A percentile compares a stretch with the other conserved stretches of the same genome.
phyloP scores from a whole-genome alignment of 2,888 invertebrate genomes.

The Mythimna pallens region DNA sequence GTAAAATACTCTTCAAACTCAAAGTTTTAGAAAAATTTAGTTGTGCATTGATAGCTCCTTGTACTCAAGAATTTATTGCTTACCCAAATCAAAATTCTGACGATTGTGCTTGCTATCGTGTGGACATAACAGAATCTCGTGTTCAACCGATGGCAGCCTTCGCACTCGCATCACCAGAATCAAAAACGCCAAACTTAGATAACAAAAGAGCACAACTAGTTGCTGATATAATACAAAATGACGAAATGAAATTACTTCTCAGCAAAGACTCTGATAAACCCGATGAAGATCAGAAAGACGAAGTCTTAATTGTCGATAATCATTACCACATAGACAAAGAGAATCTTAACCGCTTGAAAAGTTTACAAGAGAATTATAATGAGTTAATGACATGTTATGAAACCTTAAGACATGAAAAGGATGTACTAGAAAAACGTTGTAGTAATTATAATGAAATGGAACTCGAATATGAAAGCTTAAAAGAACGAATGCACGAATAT shows the following conservation, averaged over 20 bases:
- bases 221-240: constrained; percentile 85
- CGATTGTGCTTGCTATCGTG: constrained; percentile 79
- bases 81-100: constrained; percentile 25
- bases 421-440: constrained; percentile 75
- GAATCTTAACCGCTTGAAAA: constrained; percentile 82
- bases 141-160: constrained; percentile 71
- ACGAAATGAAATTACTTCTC: constrained; percentile 86
- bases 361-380: constrained; percentile 82
- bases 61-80: constrained; percentile 74
- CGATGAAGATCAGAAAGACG: constrained; percentile 68
- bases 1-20: constrained; percentile 85
- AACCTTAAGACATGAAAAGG: constrained; percentile 81
- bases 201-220: constrained; percentile 83
- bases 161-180: constrained; percentile 75
- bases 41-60: constrained; percentile 84
- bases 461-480: constrained; percentile 77
- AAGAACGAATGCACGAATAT: constrained; percentile 80
- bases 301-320: constrained; percentile 66
- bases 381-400: constrained; percentile 83
- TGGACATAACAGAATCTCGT: constrained; percentile 71
- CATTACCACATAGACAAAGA: constrained; percentile 77
- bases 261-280: constrained; percentile 76
- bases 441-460: constrained; percentile 80
- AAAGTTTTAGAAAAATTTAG: constrained; percentile 86
- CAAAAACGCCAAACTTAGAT: constrained; percentile 70